Conservation (phyloP, 2,113 vertebrate species). For the Sphyrna mokarran region DNA sequence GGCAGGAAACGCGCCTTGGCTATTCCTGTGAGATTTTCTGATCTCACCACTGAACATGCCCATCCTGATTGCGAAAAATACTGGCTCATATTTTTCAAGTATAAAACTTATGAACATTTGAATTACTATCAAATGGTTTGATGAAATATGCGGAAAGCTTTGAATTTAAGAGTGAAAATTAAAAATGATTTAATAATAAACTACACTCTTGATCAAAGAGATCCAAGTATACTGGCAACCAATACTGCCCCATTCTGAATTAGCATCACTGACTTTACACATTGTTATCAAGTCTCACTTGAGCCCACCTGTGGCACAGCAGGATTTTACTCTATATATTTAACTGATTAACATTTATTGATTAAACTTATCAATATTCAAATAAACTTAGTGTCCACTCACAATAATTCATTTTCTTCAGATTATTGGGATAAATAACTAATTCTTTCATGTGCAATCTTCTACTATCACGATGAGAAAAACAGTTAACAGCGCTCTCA, state of each 20-base stretch:
- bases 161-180: neutral
- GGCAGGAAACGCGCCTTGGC: too few species aligned
- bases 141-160: neutral
- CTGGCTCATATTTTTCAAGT: neutral
- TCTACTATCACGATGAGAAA: neutral
- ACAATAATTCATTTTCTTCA: neutral
- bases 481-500: neutral
- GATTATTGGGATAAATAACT: neutral
- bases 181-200: neutral
- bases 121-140: neutral
- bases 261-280: neutral
- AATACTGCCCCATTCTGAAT: neutral
- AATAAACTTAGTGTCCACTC: neutral
- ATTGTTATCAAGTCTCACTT: neutral
- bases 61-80: too few species aligned
- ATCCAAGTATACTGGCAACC: neutral
- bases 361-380: neutral
- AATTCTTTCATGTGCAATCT: neutral
- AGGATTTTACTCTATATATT: neutral
- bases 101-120: neutral
- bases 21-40: too few species aligned
- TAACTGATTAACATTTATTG: neutral
- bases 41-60: too few species aligned
- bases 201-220: neutral
- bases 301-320: too few species aligned